A percentile compares a stretch with the other conserved stretches of the same genome.
These are phyloP conservation scores for Agraylea sexmaculata DNA, from an alignment of 1,140 invertebrate species.

Conservation along the genomic window DNA sequence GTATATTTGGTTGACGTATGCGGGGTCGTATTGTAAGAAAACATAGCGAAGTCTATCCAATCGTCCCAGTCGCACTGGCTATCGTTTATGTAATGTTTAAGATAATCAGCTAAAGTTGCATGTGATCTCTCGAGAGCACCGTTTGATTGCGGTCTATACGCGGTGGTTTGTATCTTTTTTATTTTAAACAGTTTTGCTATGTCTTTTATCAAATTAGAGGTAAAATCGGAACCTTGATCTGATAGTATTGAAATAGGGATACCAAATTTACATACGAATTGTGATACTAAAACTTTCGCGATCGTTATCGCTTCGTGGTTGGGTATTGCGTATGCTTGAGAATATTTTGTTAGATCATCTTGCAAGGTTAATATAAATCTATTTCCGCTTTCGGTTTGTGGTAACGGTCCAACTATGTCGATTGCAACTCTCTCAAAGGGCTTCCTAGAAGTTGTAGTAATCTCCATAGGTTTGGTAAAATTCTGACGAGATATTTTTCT, in stretches of 20 bases:
- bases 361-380: conserved; percentile 27
- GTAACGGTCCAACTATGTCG: conserved; percentile 26
- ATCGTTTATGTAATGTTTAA: conserved; percentile 26
- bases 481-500: conserved; percentile 23
- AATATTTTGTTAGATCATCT: conserved; percentile 30
- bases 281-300: conserved; percentile 10
- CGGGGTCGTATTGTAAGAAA: too few species aligned
- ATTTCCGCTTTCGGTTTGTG: conserved; percentile 20
- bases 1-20: too few species aligned
- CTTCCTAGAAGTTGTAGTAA: conserved; percentile 22
- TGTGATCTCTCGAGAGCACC: conserved; percentile 26
- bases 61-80: too few species aligned
- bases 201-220: too few species aligned
- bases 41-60: too few species aligned
- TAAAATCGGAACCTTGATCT: conserved; percentile 25
- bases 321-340: conserved; percentile 23
- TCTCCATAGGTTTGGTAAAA: conserved; percentile 21
- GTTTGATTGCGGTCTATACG: conserved; percentile 23
- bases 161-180: too few species aligned
- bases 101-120: conserved; percentile 26
- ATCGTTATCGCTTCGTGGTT: conserved; percentile 25
- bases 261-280: conserved; percentile 23
- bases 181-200: too few species aligned
- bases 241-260: conserved; percentile 25
- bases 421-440: conserved; percentile 21